Evolutionary conservation across 1,140 invertebrate genomes (phyloP).

Genomic region (Cherax destructor): DNA sequence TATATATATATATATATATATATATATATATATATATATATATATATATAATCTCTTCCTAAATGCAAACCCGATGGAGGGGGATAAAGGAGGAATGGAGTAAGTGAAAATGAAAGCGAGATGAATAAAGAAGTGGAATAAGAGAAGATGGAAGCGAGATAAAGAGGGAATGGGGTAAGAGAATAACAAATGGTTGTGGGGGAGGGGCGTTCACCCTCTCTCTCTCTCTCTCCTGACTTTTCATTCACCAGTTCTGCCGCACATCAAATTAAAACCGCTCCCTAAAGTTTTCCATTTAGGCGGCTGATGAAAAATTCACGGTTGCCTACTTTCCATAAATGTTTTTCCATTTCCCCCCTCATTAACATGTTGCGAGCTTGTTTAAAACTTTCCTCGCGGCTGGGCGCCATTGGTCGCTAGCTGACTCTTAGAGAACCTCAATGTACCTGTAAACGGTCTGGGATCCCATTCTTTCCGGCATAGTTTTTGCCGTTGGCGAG

Average conservation of each 20-base stretch:
- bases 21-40: too few species aligned
- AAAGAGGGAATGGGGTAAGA: neutral
- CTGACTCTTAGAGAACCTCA: neutral
- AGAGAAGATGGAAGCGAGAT: neutral
- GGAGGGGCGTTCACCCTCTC: neutral
- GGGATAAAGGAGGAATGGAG: too few species aligned
- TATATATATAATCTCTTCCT: too few species aligned
- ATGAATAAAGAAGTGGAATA: neutral
- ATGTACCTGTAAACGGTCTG: neutral
- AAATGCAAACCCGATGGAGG: too few species aligned
- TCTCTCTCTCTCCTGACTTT: constrained; percentile 14
- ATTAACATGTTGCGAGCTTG: constrained; percentile 69
- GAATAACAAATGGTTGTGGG: constrained; percentile 31
- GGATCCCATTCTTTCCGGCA: neutral
- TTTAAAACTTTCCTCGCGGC: constrained; percentile 56
- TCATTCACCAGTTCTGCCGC: constrained; percentile 63
- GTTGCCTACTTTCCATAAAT: constrained; percentile 70
- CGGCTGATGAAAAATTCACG: constrained; percentile 69
- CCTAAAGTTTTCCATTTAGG: constrained; percentile 69
- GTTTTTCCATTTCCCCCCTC: constrained; percentile 68
- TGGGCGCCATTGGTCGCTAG: neutral
- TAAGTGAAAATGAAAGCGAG: neutral
- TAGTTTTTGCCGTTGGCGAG: constrained; percentile 17
- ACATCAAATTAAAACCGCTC: constrained; percentile 69
- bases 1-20: too few species aligned